Percentiles rank a stretch among this genome's conserved stretches.
phyloP scores from a whole-genome alignment of 2,113 vertebrate genomes.

The Seriola dumerili region DNA sequence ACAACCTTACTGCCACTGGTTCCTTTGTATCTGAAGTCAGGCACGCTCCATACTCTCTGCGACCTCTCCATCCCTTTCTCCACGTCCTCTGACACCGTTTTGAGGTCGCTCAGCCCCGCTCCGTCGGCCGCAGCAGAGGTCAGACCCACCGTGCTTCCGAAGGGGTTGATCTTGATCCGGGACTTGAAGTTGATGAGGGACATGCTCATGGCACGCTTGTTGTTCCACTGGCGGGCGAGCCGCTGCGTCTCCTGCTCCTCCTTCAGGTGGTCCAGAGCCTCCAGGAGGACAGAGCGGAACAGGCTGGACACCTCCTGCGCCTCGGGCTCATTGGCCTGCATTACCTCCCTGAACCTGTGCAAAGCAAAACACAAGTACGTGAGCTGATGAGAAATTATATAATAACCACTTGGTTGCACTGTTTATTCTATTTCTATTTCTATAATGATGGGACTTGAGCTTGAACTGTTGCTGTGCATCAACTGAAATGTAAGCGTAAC shows the following conservation, averaged over 20 bases:
- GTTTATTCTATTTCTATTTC: too few relatives aligned
- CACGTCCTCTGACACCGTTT: conserved; percentile 95
- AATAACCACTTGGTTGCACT: too few relatives aligned
- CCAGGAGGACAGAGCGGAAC: conserved; percentile 91
- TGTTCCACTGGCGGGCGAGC: conserved; percentile 92
- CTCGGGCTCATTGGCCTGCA: conserved; percentile 91
- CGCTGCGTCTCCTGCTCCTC: conserved; percentile 91
- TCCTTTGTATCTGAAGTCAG: conserved; percentile 90
- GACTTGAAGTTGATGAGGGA: conserved; percentile 90
- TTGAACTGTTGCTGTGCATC: not conserved
- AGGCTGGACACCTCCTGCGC: conserved; percentile 90
- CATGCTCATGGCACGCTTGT: conserved; percentile 88
- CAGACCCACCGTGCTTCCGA: conserved; percentile 85
- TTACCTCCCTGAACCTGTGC: conserved; percentile 92
- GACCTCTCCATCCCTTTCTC: conserved; percentile 84
- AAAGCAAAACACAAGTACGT: not conserved
- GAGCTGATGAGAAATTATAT: not conserved
- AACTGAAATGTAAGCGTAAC: too few relatives aligned
- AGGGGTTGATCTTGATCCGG: conserved; percentile 92
- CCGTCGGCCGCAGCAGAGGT: conserved; percentile 63
- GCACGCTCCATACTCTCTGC: conserved; percentile 93
- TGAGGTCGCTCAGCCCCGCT: conserved; percentile 82
- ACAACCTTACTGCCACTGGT: conserved; percentile 61
- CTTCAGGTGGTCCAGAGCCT: conserved; percentile 88
- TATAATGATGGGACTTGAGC: too few relatives aligned